Percentiles rank a stretch among this genome's conserved stretches.
Conservation (phyloP, 2,888 invertebrate species). For the Microdon myrmicae region DNA sequence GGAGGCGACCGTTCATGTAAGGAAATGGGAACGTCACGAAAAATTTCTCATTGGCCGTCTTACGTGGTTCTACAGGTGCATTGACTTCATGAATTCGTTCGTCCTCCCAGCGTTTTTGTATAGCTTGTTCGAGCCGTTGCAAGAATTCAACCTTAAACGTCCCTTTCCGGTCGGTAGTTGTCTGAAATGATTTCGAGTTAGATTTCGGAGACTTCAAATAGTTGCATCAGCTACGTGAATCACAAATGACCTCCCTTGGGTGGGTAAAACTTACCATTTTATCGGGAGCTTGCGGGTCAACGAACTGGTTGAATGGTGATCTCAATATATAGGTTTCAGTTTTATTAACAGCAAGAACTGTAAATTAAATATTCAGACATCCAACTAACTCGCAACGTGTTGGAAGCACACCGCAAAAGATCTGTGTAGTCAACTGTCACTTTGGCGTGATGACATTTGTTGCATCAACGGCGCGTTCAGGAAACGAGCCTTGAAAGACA, state of each 20-base stretch:
- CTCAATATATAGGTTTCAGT: slow-evolving; percentile 7
- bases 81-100: slow-evolving; percentile 84
- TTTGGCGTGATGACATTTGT: no score
- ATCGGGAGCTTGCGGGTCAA: background rate
- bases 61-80: slow-evolving; percentile 74
- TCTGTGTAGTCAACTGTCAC: no score
- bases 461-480: no score
- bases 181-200: no score
- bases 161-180: slow-evolving; percentile 80
- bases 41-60: slow-evolving; percentile 80
- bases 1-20: slow-evolving; percentile 98
- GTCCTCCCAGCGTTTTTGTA: slow-evolving; percentile 87
- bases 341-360: background rate
- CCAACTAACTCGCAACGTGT: slow-evolving; percentile 55
- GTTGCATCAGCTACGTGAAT: slow-evolving; percentile 11
- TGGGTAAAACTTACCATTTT: slow-evolving; percentile 24
- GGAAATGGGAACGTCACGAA: slow-evolving; percentile 97
- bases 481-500: no score
- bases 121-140: slow-evolving; percentile 85
- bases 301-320: slow-evolving; percentile 4
- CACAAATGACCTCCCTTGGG: background rate
- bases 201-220: background rate
- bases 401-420: slow-evolving; percentile 42
- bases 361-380: slow-evolving; percentile 11
- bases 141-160: slow-evolving; percentile 96